Base-by-base conservation (phyloP, 2,888 invertebrate species). In the Athripsodes cinereus region DNA sequence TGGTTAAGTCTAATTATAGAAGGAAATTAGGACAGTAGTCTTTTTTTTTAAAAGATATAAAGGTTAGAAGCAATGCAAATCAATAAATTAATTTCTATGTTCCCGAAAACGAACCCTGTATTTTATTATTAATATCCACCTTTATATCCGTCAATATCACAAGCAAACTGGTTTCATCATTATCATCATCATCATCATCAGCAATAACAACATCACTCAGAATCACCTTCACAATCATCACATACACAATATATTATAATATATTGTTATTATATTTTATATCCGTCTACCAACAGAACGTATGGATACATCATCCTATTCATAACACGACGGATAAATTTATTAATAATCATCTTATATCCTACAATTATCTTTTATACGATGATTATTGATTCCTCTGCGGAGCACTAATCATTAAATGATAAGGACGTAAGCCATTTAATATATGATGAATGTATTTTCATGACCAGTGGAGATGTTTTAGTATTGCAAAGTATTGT, bases 181-280 rank as follows among this genome's bases (percentile, higher is more conserved):
- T 40, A 40, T 40, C 40, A 40, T 40, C 13, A 40, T 40, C 13
- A 40, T 40, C 40, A 40, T 40, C 40, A 16, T 40, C 40, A 40
- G 40, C 16, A 40, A 13, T 40, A 40, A 40, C 40, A 40, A 40
- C 40, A 40, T 40, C 40, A 40, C 40, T 40, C 40, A 40, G 8
- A 40, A 40, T 40, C 40, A 40, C 40, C 40, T 40, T 16, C 40
- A 40, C 40, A 40, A 40, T 40, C 40, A 40, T 40, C 40, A 40
- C 40, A 40, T 26, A 26, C 26, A 26, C 26, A 26, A 3, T 6
- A 26, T 10, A 26, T n/a, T 10, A 26, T 26, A 26, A 26, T 10
- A 13, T 40, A n/a, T 13, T 13, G 13, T 8, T 40, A 40, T 13
- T 40, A 40, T 26, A 26, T 26, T 26, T 26, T 6, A 6, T 6